Percentiles rank a stretch among this genome's conserved stretches.
Evolutionary conservation across 2,888 invertebrate genomes (phyloP).

Genomic region (Dolomedes plantarius): DNA sequence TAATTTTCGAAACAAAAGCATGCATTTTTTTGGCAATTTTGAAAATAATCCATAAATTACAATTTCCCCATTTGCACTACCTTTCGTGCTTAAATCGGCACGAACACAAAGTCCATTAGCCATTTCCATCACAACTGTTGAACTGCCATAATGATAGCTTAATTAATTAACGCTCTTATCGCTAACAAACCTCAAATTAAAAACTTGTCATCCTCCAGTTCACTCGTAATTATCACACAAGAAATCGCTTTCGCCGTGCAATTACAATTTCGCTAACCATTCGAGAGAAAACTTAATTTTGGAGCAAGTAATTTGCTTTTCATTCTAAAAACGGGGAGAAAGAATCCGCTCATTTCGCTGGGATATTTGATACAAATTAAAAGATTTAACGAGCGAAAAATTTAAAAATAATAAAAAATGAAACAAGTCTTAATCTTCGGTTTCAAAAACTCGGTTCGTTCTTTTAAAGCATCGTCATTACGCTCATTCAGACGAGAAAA

Average conservation of each 20-base stretch:
- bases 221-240: slow-evolving; percentile 45
- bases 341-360: slow-evolving; percentile 7
- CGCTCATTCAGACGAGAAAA: slow-evolving; percentile 51
- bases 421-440: slow-evolving; percentile 60
- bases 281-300: slow-evolving; percentile 49
- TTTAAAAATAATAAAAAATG: slow-evolving; percentile 28
- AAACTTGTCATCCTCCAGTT: slow-evolving; percentile 38
- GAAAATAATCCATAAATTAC: too few species aligned
- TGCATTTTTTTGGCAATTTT: too few species aligned
- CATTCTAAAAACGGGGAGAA: slow-evolving; percentile 9
- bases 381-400: slow-evolving; percentile 66
- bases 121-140: slow-evolving; percentile 33
- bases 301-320: slow-evolving; percentile 67
- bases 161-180: slow-evolving; percentile 66
- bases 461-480: slow-evolving; percentile 56
- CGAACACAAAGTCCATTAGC: neutral
- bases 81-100: too few species aligned
- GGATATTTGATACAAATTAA: slow-evolving; percentile 68
- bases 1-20: too few species aligned
- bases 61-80: too few species aligned
- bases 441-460: slow-evolving; percentile 48
- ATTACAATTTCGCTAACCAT: slow-evolving; percentile 52
- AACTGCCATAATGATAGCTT: slow-evolving; percentile 46
- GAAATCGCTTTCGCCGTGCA: slow-evolving; percentile 33
- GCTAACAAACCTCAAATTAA: slow-evolving; percentile 41